Evolutionary conservation across 2,113 vertebrate genomes (phyloP), one percentile per base, ranked within the genome.

Genomic region (Tautogolabrus adspersus): DNA sequence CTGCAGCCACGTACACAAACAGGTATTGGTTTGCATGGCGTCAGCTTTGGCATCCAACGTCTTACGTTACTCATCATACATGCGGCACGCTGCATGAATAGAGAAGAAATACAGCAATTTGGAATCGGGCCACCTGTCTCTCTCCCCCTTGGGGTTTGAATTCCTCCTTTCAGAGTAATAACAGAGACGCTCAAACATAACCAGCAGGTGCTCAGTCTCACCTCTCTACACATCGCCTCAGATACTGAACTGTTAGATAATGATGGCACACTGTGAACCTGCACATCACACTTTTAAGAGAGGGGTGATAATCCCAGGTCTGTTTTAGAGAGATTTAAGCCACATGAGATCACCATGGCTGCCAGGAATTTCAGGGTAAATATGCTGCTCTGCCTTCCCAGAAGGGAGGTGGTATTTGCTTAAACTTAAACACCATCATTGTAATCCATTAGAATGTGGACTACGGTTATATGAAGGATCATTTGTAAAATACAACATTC

Each of bases 361-460:
- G 74, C 85, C 46, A 82, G 88, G 88, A 91, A 87, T 93, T 19
- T 87, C 72, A 30, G 79, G 11, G 42, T 82, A 87, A 89, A 91
- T 84, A 82, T 82, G 81, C 81, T 77, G 79, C 1, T 51, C 40
- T 70, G 55, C 40, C 54, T 69, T 65, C 63, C 42, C 79, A 44
- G 63, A 85, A 40, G 34, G 65, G 58, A 75, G 21, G 19, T 40
- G 19, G 22, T 60, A 47, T 79, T 70, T 54, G 21, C 44, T 42
- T 59, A 58, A 34, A 44, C 34, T 64, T 61, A 26, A 44, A 67
- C 47, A 57, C 3, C 46, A 47, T 16, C 3, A 12, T 3, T 44
- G 42, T 13, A 15, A 5, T 15, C 15, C 15, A 15, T 49, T 34
- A 8, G 12, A 38, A 59, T 69, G 59, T 30, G 18, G 15, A 19